These are phyloP conservation scores for Synergus laeviventris DNA, from an alignment of 2,888 invertebrate genomes.

Conservation along the genomic window DNA sequence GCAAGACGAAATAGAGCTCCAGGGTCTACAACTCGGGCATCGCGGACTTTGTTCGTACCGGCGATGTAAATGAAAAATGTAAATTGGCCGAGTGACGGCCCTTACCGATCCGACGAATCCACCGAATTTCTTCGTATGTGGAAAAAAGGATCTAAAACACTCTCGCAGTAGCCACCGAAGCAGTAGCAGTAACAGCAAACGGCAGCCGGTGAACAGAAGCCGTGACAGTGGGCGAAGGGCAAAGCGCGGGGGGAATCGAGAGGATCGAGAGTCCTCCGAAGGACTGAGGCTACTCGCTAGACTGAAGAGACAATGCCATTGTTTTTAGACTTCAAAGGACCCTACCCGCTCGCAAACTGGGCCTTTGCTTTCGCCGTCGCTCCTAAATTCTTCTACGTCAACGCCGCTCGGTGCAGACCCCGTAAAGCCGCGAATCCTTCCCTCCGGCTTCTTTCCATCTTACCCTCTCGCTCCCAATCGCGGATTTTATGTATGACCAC, in stretches of 20 bases:
- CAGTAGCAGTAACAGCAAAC: constrained; percentile 42
- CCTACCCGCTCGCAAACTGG: constrained; percentile 72
- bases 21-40: constrained; percentile 36
- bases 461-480: constrained; percentile 44
- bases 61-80: constrained; percentile 70
- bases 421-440: constrained; percentile 63
- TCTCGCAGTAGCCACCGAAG: constrained; percentile 52
- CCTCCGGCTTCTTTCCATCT: constrained; percentile 53
- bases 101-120: constrained; percentile 64
- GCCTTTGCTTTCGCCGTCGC: constrained; percentile 75
- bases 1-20: constrained; percentile 43
- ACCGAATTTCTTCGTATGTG: constrained; percentile 61
- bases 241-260: constrained; percentile 46
- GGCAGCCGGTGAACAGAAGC: constrained; percentile 47
- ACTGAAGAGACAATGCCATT: constrained; percentile 76
- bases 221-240: constrained; percentile 44
- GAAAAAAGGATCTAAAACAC: constrained; percentile 66
- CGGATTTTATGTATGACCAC: constrained; percentile 60
- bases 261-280: constrained; percentile 61
- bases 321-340: constrained; percentile 76
- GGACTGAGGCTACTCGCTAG: constrained; percentile 67
- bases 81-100: constrained; percentile 71
- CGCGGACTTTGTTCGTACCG: constrained; percentile 53
- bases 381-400: constrained; percentile 77
- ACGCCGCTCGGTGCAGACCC: constrained; percentile 62